phyloP scores from a whole-genome alignment of 2,113 vertebrate species.

The Gasterosteus nipponicus region DNA sequence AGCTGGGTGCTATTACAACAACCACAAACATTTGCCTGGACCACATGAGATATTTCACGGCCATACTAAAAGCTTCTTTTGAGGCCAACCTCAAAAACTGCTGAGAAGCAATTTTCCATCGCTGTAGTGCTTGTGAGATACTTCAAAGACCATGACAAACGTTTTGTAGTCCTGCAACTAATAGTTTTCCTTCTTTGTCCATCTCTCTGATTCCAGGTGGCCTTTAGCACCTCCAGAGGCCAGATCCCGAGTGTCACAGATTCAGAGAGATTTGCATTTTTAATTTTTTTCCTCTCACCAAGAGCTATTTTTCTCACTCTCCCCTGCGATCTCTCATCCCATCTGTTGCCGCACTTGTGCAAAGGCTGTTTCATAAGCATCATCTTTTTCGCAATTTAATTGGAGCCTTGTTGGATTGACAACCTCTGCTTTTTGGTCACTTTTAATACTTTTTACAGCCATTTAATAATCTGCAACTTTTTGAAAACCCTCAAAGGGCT shows the following conservation, averaged over 20 bases:
- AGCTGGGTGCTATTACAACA: background rate
- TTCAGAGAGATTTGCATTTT: constrained; percentile 3
- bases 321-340: constrained; percentile 53
- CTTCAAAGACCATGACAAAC: background rate
- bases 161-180: constrained; percentile 5
- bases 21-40: background rate
- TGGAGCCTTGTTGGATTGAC: background rate
- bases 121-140: constrained; percentile 15
- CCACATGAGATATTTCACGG: constrained; percentile 27
- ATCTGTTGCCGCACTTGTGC: constrained; percentile 69
- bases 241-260: constrained; percentile 34
- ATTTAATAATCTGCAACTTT: background rate
- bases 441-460: background rate
- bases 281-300: constrained; percentile 27
- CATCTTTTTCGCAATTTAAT: constrained; percentile 26
- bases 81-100: constrained; percentile 22
- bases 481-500: constrained; percentile 5
- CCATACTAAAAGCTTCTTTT: constrained; percentile 1
- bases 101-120: constrained; percentile 11
- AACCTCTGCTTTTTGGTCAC: background rate
- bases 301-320: constrained; percentile 61
- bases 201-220: constrained; percentile 56
- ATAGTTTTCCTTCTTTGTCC: constrained; percentile 4
- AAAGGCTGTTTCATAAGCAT: constrained; percentile 73
- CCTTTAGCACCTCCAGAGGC: constrained; percentile 46